phyloP scores from a whole-genome alignment of 2,797 vertebrate species.

The Aldrovandia affinis region DNA sequence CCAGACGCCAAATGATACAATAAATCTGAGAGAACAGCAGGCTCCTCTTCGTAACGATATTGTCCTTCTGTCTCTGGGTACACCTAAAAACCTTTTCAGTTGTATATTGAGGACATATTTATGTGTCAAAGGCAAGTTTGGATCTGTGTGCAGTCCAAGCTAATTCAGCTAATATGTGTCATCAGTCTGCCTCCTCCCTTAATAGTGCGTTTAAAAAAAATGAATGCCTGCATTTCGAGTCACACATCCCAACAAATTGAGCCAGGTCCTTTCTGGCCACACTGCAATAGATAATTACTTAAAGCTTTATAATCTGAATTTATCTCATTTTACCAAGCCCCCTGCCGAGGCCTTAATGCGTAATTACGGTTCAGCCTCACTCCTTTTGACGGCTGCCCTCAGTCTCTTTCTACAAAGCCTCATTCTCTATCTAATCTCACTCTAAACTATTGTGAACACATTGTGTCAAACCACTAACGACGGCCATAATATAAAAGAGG shows the following conservation, averaged over 20 bases:
- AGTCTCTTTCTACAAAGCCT: constrained; percentile 49
- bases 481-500: constrained; percentile 64
- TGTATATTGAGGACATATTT: background rate
- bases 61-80: background rate
- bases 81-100: background rate
- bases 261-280: constrained; percentile 67
- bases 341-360: constrained; percentile 75
- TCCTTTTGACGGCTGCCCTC: constrained; percentile 67
- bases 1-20: background rate
- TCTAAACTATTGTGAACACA: constrained; percentile 61
- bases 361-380: constrained; percentile 71
- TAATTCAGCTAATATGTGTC: constrained; percentile 2
- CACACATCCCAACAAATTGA: constrained; percentile 52
- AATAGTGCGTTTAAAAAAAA: constrained; percentile 8
- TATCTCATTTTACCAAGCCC: constrained; percentile 69
- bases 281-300: constrained; percentile 72
- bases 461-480: constrained; percentile 65
- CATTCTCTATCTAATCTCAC: constrained; percentile 53
- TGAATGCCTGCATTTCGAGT: background rate
- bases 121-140: background rate
- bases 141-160: constrained; percentile 8
- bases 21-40: background rate
- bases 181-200: background rate
- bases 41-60: background rate
- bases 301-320: constrained; percentile 72